Conservation (phyloP, 1,140 invertebrate species). For the Zelostemma sp. region DNA sequence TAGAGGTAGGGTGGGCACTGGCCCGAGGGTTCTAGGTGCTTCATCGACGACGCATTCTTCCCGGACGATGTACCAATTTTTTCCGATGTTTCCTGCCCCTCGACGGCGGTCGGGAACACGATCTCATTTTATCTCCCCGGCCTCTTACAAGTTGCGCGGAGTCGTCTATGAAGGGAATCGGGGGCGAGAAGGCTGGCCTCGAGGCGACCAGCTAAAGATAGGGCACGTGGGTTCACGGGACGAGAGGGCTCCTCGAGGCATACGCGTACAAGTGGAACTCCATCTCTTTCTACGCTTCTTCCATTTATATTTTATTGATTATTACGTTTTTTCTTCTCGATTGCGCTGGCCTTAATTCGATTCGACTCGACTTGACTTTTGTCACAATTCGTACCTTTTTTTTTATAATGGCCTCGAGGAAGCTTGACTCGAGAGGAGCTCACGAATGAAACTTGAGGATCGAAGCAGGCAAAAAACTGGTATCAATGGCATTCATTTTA, state of each 20-base stretch:
- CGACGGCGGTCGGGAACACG: constrained; percentile 55
- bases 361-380: no score
- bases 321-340: no score
- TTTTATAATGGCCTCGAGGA: no score
- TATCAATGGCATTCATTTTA: no score
- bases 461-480: no score
- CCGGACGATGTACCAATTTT: constrained; percentile 65
- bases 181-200: constrained; percentile 46
- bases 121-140: constrained; percentile 67
- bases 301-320: constrained; percentile 20
- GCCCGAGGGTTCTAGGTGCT: constrained; percentile 15
- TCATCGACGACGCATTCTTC: constrained; percentile 49
- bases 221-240: constrained; percentile 42
- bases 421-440: no score
- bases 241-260: constrained; percentile 29
- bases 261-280: constrained; percentile 41
- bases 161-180: constrained; percentile 37
- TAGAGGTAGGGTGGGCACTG: no score
- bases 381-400: no score
- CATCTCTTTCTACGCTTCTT: constrained; percentile 29
- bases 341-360: no score
- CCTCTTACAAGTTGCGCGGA: constrained; percentile 63
- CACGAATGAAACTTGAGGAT: no score
- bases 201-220: constrained; percentile 51
- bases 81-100: constrained; percentile 52